A percentile compares a stretch with the other conserved stretches of the same genome.
These are phyloP conservation scores for Lycaon pictus DNA, from an alignment of 2,113 vertebrate species.

Conservation along the genomic window DNA sequence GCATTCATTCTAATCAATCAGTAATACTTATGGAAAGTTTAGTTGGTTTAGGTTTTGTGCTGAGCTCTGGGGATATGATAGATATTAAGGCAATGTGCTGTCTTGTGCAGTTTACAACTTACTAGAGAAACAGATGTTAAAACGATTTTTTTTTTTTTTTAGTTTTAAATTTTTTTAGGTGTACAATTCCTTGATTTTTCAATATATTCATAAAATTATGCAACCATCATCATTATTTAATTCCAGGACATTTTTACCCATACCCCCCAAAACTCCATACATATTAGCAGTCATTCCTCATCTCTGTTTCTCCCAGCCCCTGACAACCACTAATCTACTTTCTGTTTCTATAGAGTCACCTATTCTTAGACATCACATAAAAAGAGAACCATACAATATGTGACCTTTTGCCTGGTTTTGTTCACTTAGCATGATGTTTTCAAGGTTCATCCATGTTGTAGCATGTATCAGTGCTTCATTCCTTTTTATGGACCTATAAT, in stretches of 20 bases:
- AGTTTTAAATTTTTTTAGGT: background rate
- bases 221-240: background rate
- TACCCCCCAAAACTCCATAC: no score
- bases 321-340: background rate
- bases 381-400: background rate
- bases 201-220: background rate
- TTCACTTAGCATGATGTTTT: background rate
- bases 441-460: background rate
- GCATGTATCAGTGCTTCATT: background rate
- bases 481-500: conserved; percentile 7
- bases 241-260: conserved; percentile 31
- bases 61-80: background rate
- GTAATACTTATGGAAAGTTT: background rate
- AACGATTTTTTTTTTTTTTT: background rate
- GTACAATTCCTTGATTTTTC: background rate
- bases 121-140: conserved; percentile 20
- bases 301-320: background rate
- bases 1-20: background rate
- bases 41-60: background rate
- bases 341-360: background rate
- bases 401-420: background rate
- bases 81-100: background rate
- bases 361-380: background rate
- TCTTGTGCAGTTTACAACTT: background rate
- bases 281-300: background rate